Base-by-base conservation (phyloP, 35 echinoderm and acorn worm genomes). In the Heliocidaris tuberculata region DNA sequence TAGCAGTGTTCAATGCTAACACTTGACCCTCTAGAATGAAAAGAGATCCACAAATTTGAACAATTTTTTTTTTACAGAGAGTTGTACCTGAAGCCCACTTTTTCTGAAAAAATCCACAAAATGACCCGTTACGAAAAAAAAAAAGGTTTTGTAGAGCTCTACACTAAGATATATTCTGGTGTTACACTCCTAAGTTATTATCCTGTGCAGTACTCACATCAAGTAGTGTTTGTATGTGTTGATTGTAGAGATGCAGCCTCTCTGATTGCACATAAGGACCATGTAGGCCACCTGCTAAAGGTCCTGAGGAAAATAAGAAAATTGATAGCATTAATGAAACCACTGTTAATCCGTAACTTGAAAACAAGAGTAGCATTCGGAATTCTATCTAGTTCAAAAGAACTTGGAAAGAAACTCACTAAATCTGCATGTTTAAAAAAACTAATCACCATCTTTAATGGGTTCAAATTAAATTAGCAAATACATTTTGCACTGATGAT, bases 261-360 rank as follows among this genome's bases (percentile, higher is more conserved):
- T 99, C 95, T 42, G 98, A 99, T 93, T 99, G 89, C 30, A 94
- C 92, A 93, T 98, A 98, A 35, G 97, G 97, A 56, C 96, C 96
- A 96, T 78, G 95, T 42, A 31, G 7, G n/a, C 97, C 97, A 31
- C 97, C 97, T 48, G 42, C 30, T 49, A 89, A 86, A 59, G 97
- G 97, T 60, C 96, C 97, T 98, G 59, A 6, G 2, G 86, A 92
- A 5, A 50, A 92, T n/a, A 92, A 94, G 0, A 59, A 16, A 48
- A 71, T 85, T 12, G 32, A 94, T 30, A 49, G 35, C 10, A 15
- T 47, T 49, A 15, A 52, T 13, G 13, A 86, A 17, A 70, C 31
- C 56, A 13, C n/a, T 30, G 29, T 17, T 47, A 12, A 48, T 15
- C 19, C 8, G 10, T 4, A 21, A 24, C 30, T 70, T 86, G 31